A percentile compares a stretch with the other conserved stretches of the same genome.
Evolutionary conservation across 2,888 invertebrate genomes (phyloP).

Genomic region (Cylindroiulus punctatus): DNA sequence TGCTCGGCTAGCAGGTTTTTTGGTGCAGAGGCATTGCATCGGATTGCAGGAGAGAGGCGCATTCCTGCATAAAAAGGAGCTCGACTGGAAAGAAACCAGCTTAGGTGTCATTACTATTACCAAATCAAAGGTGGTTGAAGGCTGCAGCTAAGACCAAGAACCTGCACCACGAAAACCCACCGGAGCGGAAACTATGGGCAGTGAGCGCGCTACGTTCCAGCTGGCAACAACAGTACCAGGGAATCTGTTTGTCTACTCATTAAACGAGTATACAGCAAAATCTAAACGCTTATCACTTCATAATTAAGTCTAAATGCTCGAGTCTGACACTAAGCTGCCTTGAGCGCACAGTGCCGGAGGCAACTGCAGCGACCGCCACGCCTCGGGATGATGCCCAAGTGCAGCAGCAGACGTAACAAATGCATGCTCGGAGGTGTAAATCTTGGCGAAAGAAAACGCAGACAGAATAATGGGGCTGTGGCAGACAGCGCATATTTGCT

Average conservation of each 20-base stretch:
- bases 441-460: slow-evolving; percentile 24
- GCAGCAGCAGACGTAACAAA: not conserved
- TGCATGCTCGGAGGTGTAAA: slow-evolving; percentile 23
- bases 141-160: not conserved
- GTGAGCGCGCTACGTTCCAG: not conserved
- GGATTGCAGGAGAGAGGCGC: not conserved
- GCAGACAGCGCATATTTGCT: slow-evolving; percentile 22
- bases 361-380: not conserved
- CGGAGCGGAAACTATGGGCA: slow-evolving; percentile 17
- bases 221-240: slow-evolving; percentile 27
- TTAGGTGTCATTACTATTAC: slow-evolving; percentile 33
- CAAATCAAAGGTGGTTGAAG: slow-evolving; percentile 3
- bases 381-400: not conserved
- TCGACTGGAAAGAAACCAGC: slow-evolving; percentile 38
- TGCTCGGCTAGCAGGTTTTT: not conserved
- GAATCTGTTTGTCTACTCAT: slow-evolving; percentile 42
- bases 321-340: slow-evolving; percentile 25
- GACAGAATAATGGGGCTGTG: slow-evolving; percentile 24
- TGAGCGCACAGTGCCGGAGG: not conserved
- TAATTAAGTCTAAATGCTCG: slow-evolving; percentile 34
- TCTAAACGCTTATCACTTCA: slow-evolving; percentile 29
- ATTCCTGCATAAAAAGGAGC: slow-evolving; percentile 37
- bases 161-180: not conserved
- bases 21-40: not conserved
- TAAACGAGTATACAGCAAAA: slow-evolving; percentile 38